Evolutionary conservation across 2,113 vertebrate species (phyloP).

Genomic region (Ceyx melanurus): DNA sequence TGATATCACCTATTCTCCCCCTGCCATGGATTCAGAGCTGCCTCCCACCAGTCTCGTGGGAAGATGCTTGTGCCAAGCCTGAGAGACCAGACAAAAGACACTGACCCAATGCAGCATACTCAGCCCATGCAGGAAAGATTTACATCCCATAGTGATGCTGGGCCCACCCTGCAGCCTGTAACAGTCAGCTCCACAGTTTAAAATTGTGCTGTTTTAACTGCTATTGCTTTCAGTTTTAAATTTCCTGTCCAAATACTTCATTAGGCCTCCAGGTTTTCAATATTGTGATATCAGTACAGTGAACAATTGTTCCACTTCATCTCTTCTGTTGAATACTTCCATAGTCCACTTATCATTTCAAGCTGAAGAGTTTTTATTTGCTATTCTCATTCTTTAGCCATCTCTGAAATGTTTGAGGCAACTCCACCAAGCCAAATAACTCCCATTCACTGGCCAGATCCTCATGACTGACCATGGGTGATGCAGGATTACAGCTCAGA

Average conservation of each 20-base stretch:
- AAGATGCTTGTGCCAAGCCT: neutral
- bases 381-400: neutral
- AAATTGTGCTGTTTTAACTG: neutral
- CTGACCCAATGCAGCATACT: neutral
- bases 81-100: neutral
- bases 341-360: neutral
- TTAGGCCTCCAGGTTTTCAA: neutral
- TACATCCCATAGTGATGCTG: too few species aligned
- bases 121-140: rapidly evolving
- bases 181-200: neutral
- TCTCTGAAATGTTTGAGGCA: neutral
- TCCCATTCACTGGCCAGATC: neutral
- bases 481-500: neutral
- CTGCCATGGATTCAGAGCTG: neutral
- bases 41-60: neutral
- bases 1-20: neutral
- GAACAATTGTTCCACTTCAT: neutral
- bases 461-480: neutral
- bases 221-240: neutral
- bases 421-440: neutral
- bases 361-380: neutral
- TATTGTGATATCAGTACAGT: neutral
- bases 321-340: neutral
- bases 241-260: neutral
- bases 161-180: rapidly evolving